Evolutionary conservation across 1,140 invertebrate genomes (phyloP).

Genomic region (Drosophila ogumai): DNA sequence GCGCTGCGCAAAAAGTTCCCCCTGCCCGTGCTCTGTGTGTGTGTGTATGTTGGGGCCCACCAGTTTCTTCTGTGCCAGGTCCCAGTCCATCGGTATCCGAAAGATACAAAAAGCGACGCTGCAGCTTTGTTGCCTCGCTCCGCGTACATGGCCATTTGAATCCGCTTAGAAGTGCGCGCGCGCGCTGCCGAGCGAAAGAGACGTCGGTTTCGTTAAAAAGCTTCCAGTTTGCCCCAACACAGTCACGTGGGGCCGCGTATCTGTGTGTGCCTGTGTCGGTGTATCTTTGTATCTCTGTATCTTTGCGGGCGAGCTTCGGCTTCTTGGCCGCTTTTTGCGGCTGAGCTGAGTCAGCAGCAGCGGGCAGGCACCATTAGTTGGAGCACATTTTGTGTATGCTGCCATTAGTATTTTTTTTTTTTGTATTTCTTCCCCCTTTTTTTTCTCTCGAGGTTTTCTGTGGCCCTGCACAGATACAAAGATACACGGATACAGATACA

Average conservation of each 20-base stretch:
- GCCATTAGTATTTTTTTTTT: constrained; percentile 45
- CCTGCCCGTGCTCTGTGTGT: constrained; percentile 16
- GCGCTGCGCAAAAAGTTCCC: constrained; percentile 68
- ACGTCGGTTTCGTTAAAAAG: constrained; percentile 76
- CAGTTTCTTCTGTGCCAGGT: constrained; percentile 14
- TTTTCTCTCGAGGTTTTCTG: constrained; percentile 16
- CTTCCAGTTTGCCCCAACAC: constrained; percentile 45
- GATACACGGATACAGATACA: constrained; percentile 10
- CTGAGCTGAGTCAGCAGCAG: constrained; percentile 70
- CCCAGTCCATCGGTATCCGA: constrained; percentile 46
- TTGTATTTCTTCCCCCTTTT: constrained; percentile 19
- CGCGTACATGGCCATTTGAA: constrained; percentile 65
- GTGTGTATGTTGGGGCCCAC: constrained; percentile 14
- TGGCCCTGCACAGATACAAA: constrained; percentile 39
- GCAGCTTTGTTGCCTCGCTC: constrained; percentile 39
- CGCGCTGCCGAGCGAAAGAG: constrained; percentile 43
- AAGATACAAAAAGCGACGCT: constrained; percentile 71
- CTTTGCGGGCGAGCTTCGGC: constrained; percentile 41
- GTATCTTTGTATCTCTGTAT: constrained; percentile 49
- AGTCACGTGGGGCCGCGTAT: constrained; percentile 60
- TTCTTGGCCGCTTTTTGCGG: constrained; percentile 39
- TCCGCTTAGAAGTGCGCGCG: constrained; percentile 75
- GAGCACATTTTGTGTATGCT: constrained; percentile 71
- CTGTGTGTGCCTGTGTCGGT: constrained; percentile 33
- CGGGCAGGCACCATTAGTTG: constrained; percentile 75